Evolutionary conservation across 2,797 vertebrate genomes (phyloP), one percentile per base, ranked within the genome.

Genomic region (Gila robusta): DNA sequence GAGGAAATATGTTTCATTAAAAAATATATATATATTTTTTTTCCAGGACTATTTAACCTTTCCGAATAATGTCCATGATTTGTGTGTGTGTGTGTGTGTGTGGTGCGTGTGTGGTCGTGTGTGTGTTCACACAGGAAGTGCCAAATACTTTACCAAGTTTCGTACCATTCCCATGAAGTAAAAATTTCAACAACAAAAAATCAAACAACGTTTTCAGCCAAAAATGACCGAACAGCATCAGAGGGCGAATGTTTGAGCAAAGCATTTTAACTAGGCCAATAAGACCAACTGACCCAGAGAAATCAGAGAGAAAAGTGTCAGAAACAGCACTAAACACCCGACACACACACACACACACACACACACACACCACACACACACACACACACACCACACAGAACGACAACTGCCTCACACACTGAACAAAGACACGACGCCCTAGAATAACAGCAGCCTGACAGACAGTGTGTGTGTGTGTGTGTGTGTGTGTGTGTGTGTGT

Each of bases 361-460:
- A 52, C 73, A 81, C 17, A 67, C 66, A 79, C 37, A 52, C 44
- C 35, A 47, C 74, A 81, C 14, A 35, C 32, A 35, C 32, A 35
- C 32, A 35, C 32, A 35, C 32, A 35, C 32, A 35, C 32, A 35
- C 32, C 32, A 35, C 32, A 35, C 32, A 69, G 52, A n/a, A 86
- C 2, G 37, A 54, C 37, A 85, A 64, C 54, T 83, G 64, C 86
- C 77, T 88, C 92, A 95, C 94, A 94, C 93, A 94, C 87, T 90
- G 91, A 93, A 93, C 92, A 94, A 93, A 94, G 92, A 88, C 92
- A 83, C 2, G 83, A 91, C 80, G 87, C 88, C 89, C 62, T 93
- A 93, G 91, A 94, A 91, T 88, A 90, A 93, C 91, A 91, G 83
- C 67, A 49, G 49, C 74, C 26, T 47, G 41, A 87, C 77, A 78